Conservation (phyloP, 35 echinoderm and acorn worm genomes). For the Heliocidaris tuberculata region DNA sequence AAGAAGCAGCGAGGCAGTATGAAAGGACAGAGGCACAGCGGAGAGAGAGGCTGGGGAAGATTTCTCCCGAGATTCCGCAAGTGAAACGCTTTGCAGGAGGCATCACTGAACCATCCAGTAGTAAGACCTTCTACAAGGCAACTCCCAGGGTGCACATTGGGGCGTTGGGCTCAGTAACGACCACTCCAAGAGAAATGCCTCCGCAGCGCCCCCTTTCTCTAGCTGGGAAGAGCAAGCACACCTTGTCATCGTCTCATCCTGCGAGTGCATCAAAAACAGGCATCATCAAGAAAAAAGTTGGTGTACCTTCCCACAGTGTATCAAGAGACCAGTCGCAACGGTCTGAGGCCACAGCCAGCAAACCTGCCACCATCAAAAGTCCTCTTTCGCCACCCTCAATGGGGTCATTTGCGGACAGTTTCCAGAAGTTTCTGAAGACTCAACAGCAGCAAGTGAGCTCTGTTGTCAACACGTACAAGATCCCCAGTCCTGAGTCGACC, state of each 20-base stretch:
- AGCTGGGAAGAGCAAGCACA: not conserved
- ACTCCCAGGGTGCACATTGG: not conserved
- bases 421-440: not conserved
- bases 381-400: not conserved
- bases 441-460: not conserved
- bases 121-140: not conserved
- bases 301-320: not conserved
- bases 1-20: not conserved
- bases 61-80: not conserved
- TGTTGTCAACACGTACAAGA: not conserved
- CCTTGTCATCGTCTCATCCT: not conserved
- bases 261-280: not conserved
- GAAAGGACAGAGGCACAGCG: not conserved
- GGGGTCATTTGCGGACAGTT: not conserved
- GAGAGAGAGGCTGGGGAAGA: constrained; percentile 8
- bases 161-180: not conserved
- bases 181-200: not conserved
- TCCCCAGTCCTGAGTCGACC: not conserved
- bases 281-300: not conserved
- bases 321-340: not conserved
- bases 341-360: not conserved
- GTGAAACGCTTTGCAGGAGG: not conserved
- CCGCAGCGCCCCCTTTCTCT: not conserved
- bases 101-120: not conserved
- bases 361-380: not conserved